Percentiles rank a stretch among this genome's conserved stretches.
Conservation (phyloP, 2,113 vertebrate genomes). For the Dasyurus viverrinus region DNA sequence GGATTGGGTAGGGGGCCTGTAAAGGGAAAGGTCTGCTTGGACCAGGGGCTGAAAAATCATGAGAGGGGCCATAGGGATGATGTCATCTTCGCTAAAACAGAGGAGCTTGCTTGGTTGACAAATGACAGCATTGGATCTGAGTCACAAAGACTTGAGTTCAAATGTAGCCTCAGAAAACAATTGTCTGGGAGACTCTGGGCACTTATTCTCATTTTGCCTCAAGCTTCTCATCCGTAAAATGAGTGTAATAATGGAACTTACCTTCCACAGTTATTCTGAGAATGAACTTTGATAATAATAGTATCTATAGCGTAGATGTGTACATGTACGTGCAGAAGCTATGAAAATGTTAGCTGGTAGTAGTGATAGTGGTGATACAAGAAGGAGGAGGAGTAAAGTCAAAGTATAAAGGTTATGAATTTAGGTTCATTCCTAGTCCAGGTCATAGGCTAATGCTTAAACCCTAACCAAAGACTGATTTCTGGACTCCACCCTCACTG, state of each 20-base stretch:
- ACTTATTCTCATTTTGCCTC: not conserved
- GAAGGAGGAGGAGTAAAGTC: not conserved
- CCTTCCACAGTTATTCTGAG: not conserved
- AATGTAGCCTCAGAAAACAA: not conserved
- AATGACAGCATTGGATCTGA: not conserved
- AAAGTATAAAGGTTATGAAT: not conserved
- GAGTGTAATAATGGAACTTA: not conserved
- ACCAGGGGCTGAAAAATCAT: not conserved
- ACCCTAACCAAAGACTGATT: not conserved
- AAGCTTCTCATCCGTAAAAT: not conserved
- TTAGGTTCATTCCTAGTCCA: not conserved
- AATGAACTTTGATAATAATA: not conserved
- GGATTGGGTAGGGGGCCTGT: conserved; percentile 47
- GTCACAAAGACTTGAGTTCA: not conserved
- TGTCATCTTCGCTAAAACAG: not conserved
- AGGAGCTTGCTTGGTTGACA: not conserved
- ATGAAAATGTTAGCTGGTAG: not conserved
- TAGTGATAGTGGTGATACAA: not conserved
- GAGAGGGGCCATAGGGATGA: not conserved
- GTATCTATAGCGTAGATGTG: not conserved
- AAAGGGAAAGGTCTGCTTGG: conserved; percentile 32
- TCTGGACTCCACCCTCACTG: not conserved
- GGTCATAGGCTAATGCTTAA: not conserved
- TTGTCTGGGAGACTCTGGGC: not conserved
- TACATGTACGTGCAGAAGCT: not conserved